Base-by-base conservation (phyloP, 2,797 vertebrate species). In the Ceryle rudis region DNA sequence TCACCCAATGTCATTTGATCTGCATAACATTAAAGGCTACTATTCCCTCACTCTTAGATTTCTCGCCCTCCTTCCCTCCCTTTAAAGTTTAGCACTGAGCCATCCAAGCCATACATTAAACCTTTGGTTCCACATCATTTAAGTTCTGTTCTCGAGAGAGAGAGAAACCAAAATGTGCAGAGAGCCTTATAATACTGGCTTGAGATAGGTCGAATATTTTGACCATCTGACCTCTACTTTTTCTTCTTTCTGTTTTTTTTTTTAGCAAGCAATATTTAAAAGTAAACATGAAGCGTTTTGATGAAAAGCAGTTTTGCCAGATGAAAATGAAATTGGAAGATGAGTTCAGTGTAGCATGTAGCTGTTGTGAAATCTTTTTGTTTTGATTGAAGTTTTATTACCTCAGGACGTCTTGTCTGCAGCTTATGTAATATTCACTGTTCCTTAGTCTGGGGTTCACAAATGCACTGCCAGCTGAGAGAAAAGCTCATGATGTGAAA, bases 351-450 rank as follows among this genome's bases (percentile, higher is more conserved):
- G 58, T 78, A 85, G 49, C 77, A 61, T 69, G 80, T 94, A 92
- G 80, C 74, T 57, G 35, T 94, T 90, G 67, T 88, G 82, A 96
- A 96, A 96, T 94, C 52, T 80, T 92, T 91, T 95, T 95, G 37
- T 87, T 97, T 97, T 97, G 92, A 97, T 94, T 94, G 90, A 96
- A 96, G 78, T 95, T 96, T 72, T 92, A 92, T 96, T 96, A 96
- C 80, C 81, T 89, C 75, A 80, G 84, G 81, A 96, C 0, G 14
- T 96, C 54, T 83, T 83, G 64, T 85, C 72, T 95, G 72, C 31
- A 72, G 69, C 35, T 97, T 90, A 90, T 94, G 67, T 91, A 91
- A 94, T 95, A 95, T 73, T 95, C 95, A 71, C 80, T 90, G 60
- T 69, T 93, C 70, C 93, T 97, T 93, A 96, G 80, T 80, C 66